Conservation (phyloP, 2,797 vertebrate genomes). For the Rhadinocentrus ornatus region DNA sequence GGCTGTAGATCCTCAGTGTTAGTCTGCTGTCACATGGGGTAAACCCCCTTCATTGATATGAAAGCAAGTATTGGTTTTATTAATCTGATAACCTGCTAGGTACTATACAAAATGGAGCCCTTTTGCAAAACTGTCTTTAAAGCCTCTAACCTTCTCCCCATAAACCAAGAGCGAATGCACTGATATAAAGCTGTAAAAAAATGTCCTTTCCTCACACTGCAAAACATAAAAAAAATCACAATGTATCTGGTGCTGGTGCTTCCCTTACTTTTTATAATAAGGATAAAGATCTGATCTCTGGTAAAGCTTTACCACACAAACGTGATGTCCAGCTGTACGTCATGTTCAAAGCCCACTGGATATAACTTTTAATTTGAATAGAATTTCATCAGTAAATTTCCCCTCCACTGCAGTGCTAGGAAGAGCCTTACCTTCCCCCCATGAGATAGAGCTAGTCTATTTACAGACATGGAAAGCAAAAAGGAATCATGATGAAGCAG, state of each 20-base stretch:
- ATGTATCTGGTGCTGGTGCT: slow-evolving; percentile 21
- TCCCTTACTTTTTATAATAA: slow-evolving; percentile 30
- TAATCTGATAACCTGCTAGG: slow-evolving; percentile 41
- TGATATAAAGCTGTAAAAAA: slow-evolving; percentile 61
- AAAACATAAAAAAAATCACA: too few species aligned
- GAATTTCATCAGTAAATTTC: slow-evolving; percentile 52
- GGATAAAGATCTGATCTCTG: slow-evolving; percentile 49
- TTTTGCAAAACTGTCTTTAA: slow-evolving; percentile 47
- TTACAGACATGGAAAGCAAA: slow-evolving; percentile 48
- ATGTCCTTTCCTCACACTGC: slow-evolving; percentile 27
- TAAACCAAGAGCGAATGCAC: slow-evolving; percentile 48
- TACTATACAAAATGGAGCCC: slow-evolving; percentile 43
- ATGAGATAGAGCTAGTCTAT: slow-evolving; percentile 68
- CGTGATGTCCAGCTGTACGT: slow-evolving; percentile 23
- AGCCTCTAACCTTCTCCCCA: slow-evolving; percentile 31
- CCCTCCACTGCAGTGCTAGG: slow-evolving; percentile 41
- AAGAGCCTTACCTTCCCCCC: slow-evolving; percentile 65
- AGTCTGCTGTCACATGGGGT: slow-evolving; percentile 26
- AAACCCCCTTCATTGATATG: slow-evolving; percentile 54
- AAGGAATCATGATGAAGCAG: slow-evolving; percentile 49
- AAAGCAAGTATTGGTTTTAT: slow-evolving; percentile 43
- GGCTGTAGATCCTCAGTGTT: neutral
- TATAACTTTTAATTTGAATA: slow-evolving; percentile 39
- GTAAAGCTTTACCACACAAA: slow-evolving; percentile 12
- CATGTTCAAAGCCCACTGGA: slow-evolving; percentile 29